A percentile compares a stretch with the other conserved stretches of the same genome.
Evolutionary conservation across 2,113 vertebrate genomes (phyloP).

Genomic region (Fulmarus glacialis): DNA sequence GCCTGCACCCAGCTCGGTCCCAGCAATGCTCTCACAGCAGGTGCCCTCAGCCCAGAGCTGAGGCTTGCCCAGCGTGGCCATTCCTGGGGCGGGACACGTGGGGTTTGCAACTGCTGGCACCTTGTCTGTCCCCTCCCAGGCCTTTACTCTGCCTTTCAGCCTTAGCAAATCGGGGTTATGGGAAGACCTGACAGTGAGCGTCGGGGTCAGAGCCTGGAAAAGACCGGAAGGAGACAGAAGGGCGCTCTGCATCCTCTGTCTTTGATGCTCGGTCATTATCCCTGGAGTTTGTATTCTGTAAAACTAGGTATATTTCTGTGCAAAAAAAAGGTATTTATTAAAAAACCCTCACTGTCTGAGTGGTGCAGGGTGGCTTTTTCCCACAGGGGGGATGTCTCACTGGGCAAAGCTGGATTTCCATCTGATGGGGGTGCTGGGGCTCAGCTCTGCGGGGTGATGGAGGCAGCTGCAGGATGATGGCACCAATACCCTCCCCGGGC

Average conservation of each 20-base stretch:
- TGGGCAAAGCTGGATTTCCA: background rate
- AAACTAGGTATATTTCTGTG: conserved; percentile 73
- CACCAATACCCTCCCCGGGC: fast-evolving
- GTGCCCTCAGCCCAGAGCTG: background rate
- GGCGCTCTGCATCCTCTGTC: conserved; percentile 7
- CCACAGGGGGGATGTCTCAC: background rate
- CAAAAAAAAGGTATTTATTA: conserved; percentile 55
- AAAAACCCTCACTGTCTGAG: conserved; percentile 65
- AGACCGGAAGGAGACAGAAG: background rate
- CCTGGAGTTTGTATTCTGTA: conserved; percentile 70
- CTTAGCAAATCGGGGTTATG: background rate
- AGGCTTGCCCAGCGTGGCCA: background rate
- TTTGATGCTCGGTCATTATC: conserved; percentile 27
- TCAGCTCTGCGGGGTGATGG: background rate
- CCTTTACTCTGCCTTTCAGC: background rate
- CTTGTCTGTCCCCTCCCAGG: background rate
- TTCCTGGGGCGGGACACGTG: background rate
- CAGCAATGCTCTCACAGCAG: background rate
- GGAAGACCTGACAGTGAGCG: background rate
- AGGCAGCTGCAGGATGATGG: background rate
- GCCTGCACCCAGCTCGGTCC: background rate
- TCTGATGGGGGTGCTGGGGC: background rate
- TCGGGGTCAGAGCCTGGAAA: background rate
- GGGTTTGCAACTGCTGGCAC: background rate
- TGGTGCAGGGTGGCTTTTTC: background rate